Conservation (phyloP, 2,113 vertebrate genomes). For the Taxidea taxus region DNA sequence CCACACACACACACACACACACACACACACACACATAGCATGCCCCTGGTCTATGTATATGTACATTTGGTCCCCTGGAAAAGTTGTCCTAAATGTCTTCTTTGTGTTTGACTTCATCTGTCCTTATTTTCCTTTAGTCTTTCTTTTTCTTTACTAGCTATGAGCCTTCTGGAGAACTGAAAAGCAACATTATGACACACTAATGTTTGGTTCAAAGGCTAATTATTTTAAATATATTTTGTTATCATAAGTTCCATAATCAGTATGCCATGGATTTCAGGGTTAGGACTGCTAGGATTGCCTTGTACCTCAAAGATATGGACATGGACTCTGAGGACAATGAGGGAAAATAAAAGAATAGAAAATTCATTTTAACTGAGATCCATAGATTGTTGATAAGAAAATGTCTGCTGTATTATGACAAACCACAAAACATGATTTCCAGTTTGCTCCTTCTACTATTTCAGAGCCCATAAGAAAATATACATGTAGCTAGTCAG, state of each 20-base stretch:
- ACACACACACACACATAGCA: neutral
- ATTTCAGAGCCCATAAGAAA: conserved; percentile 4
- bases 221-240: conserved; percentile 37
- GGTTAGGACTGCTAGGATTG: neutral
- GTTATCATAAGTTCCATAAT: neutral
- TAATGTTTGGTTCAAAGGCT: neutral
- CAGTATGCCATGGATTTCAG: neutral
- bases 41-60: neutral
- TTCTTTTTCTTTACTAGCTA: neutral
- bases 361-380: neutral
- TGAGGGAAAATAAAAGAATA: neutral
- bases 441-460: neutral
- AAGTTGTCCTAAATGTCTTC: neutral
- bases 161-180: neutral
- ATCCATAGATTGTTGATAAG: neutral
- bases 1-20: neutral
- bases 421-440: neutral
- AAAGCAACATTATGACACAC: neutral
- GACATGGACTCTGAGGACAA: neutral
- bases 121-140: conserved; percentile 8
- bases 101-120: neutral
- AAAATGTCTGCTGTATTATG: neutral
- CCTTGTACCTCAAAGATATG: neutral
- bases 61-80: neutral
- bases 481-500: neutral